Conservation (phyloP, 2,888 invertebrate genomes). For the Drosophila falleni region DNA sequence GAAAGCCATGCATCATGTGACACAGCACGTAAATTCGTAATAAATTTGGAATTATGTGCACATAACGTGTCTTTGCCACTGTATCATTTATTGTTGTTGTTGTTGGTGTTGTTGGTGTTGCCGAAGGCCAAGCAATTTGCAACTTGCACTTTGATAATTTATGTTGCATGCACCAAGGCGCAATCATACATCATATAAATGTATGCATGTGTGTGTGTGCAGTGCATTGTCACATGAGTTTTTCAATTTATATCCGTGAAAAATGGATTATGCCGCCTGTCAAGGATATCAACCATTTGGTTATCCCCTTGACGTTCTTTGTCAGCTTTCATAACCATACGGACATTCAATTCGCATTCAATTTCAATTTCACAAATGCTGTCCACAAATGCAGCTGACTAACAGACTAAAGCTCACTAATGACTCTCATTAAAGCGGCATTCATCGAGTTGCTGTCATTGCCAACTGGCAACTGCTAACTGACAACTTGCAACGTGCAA, state of each 20-base stretch:
- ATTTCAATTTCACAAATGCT: constrained; percentile 7
- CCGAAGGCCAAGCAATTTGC: constrained; percentile 76
- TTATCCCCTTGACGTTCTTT: constrained; percentile 42
- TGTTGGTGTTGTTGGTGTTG: constrained; percentile 14
- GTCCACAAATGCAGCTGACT: constrained; percentile 10
- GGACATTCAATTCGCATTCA: not conserved
- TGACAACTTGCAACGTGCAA: constrained; percentile 25
- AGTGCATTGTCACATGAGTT: constrained; percentile 11
- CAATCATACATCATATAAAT: constrained; percentile 44
- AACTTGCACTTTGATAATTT: constrained; percentile 79
- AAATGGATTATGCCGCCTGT: constrained; percentile 62
- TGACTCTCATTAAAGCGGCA: constrained; percentile 60
- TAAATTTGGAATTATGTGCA: constrained; percentile 78
- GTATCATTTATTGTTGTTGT: constrained; percentile 4
- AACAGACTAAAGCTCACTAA: constrained; percentile 44
- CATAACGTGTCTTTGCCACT: constrained; percentile 59
- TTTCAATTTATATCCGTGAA: constrained; percentile 60
- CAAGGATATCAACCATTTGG: constrained; percentile 47
- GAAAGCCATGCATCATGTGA: constrained; percentile 60
- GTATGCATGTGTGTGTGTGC: constrained; percentile 10
- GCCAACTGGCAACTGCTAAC: constrained; percentile 16
- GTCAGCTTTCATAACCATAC: constrained; percentile 25
- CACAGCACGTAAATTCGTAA: constrained; percentile 72
- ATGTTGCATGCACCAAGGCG: constrained; percentile 61
- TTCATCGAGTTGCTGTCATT: constrained; percentile 37